Evolutionary conservation across 2,797 vertebrate species (phyloP).

Genomic region (Brachyalestes nurse): DNA sequence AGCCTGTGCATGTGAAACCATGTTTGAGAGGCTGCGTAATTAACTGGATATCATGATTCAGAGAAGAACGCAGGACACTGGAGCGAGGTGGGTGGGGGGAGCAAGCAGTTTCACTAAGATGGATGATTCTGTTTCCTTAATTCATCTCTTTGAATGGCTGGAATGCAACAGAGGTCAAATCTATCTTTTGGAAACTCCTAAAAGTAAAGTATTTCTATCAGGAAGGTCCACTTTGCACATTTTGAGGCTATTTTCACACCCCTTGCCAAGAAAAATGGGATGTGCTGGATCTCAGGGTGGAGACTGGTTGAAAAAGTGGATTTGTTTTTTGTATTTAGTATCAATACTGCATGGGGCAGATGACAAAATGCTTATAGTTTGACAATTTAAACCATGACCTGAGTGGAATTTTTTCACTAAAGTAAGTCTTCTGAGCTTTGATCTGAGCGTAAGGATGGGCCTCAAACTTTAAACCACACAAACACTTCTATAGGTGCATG

Average conservation of each 20-base stretch:
- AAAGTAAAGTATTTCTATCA: conserved; percentile 45
- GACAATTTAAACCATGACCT: neutral
- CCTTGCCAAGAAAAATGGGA: conserved; percentile 44
- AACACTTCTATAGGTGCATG: neutral
- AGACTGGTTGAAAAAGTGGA: conserved; percentile 12
- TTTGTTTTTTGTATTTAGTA: conserved; percentile 8
- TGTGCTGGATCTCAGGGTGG: neutral
- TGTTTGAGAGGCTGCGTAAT: conserved; percentile 84
- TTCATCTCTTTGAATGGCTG: conserved; percentile 40
- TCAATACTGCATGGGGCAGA: neutral
- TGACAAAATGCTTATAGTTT: conserved; percentile 3
- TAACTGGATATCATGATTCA: conserved; percentile 39
- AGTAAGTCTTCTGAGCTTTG: neutral
- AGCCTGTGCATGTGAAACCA: conserved; percentile 79
- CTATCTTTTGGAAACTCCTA: conserved; percentile 8
- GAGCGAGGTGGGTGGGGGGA: neutral
- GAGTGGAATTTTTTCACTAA: neutral
- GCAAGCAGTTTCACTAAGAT: conserved; percentile 31
- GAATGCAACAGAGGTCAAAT: conserved; percentile 41
- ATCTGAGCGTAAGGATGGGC: neutral
- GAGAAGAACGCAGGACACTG: neutral
- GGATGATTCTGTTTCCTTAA: conserved; percentile 33
- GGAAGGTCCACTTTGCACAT: conserved; percentile 16
- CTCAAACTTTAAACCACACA: neutral
- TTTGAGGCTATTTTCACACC: neutral